phyloP scores from a whole-genome alignment of 2,113 vertebrate genomes.

The Anser cygnoides region DNA sequence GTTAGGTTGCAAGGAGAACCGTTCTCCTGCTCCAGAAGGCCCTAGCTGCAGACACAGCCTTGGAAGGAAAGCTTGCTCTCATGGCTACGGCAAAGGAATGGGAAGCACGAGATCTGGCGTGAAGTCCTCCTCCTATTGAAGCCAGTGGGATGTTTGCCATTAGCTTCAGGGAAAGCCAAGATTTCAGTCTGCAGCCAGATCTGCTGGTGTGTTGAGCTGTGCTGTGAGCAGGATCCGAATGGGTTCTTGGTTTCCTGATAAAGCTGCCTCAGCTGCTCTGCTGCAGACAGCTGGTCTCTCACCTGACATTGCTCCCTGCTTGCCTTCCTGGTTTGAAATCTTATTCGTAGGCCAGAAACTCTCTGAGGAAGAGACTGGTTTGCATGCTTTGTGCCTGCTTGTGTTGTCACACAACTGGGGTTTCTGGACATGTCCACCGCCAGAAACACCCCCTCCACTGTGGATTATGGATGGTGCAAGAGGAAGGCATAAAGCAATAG shows the following conservation, averaged over 20 bases:
- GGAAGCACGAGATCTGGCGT: slow-evolving; percentile 69
- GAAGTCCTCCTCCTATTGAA: slow-evolving; percentile 46
- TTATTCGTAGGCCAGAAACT: neutral
- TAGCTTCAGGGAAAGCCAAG: slow-evolving; percentile 48
- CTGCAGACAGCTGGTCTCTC: neutral
- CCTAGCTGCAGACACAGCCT: slow-evolving; percentile 51
- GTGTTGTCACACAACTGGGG: neutral
- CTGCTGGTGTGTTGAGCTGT: slow-evolving; percentile 47
- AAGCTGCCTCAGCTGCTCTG: neutral
- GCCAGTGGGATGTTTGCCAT: slow-evolving; percentile 66
- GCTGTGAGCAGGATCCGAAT: slow-evolving; percentile 35
- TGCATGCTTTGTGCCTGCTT: neutral
- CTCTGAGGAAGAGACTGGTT: neutral
- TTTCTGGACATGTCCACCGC: neutral
- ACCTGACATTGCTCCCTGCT: neutral
- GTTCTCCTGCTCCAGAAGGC: slow-evolving; percentile 40
- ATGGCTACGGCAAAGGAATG: slow-evolving; percentile 50
- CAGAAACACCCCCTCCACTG: neutral
- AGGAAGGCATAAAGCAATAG: neutral
- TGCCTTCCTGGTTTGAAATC: neutral
- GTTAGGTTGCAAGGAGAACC: slow-evolving; percentile 8
- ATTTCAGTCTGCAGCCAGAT: slow-evolving; percentile 51
- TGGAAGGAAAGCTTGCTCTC: slow-evolving; percentile 60
- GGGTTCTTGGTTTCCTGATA: slow-evolving; percentile 32
- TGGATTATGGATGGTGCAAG: neutral